Evolutionary conservation across 2,888 invertebrate genomes (phyloP).

Genomic region (Zaprionus lineosus): DNA sequence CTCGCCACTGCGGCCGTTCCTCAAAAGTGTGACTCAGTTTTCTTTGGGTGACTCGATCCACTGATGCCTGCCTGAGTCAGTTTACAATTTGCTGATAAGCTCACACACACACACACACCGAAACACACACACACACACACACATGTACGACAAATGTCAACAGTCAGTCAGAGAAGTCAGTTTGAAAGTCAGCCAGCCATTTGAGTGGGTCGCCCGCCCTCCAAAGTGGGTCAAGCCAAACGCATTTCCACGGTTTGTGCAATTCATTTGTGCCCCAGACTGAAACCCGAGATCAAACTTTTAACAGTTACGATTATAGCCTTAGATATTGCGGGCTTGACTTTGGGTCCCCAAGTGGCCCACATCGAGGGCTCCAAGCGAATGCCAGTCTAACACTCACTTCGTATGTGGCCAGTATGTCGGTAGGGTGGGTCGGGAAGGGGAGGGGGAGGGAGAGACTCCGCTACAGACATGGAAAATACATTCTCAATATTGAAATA

Average conservation of each 20-base stretch:
- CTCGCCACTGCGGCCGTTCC: constrained; percentile 34
- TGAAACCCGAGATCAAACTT: constrained; percentile 29
- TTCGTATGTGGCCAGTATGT: no score
- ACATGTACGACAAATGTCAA: constrained; percentile 27
- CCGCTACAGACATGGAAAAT: no score
- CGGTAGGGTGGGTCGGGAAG: no score
- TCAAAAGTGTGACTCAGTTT: constrained; percentile 40
- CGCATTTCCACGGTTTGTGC: constrained; percentile 52
- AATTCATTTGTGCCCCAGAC: constrained; percentile 15
- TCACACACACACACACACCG: neutral
- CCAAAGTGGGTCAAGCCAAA: constrained; percentile 62
- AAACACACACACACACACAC: neutral
- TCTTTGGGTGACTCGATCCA: constrained; percentile 29
- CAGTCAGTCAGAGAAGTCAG: constrained; percentile 26
- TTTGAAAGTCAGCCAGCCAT: constrained; percentile 44
- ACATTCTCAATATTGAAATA: no score
- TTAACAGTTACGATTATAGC: constrained; percentile 35
- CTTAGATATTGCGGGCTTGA: constrained; percentile 10
- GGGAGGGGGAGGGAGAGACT: no score
- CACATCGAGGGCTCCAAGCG: no score
- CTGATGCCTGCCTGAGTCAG: constrained; percentile 31
- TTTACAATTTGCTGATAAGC: constrained; percentile 23
- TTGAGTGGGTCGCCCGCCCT: constrained; percentile 48
- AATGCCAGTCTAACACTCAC: no score
- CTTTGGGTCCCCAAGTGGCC: no score